A percentile compares a stretch with the other conserved stretches of the same genome.
Evolutionary conservation across 1,140 invertebrate species (phyloP).

Genomic region (Habropoda laboriosa): DNA sequence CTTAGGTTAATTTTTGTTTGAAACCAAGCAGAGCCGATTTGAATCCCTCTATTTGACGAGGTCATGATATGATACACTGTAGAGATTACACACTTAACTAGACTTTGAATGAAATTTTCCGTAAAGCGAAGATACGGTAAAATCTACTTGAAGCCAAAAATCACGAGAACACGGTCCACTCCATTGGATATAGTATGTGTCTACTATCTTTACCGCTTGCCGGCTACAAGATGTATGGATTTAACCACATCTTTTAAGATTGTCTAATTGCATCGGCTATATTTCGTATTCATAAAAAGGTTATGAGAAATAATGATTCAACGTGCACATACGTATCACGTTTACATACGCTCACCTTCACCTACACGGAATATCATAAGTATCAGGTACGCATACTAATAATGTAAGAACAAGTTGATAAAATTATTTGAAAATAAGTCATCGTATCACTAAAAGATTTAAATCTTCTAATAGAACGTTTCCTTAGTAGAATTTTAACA

Average conservation of each 20-base stretch:
- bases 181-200: conserved; percentile 52
- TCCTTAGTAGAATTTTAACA: neutral
- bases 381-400: conserved; percentile 44
- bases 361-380: conserved; percentile 37
- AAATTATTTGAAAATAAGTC: conserved; percentile 26
- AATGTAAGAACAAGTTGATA: neutral
- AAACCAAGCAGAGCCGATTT: conserved; percentile 97
- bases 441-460: conserved; percentile 18
- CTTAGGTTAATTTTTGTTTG: conserved; percentile 97
- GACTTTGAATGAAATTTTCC: conserved; percentile 20
- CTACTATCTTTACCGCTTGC: conserved; percentile 50
- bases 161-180: conserved; percentile 50
- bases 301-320: conserved; percentile 79
- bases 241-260: conserved; percentile 57
- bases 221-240: conserved; percentile 44
- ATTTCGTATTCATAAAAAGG: conserved; percentile 67
- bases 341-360: conserved; percentile 46
- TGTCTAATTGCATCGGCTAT: conserved; percentile 40
- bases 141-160: conserved; percentile 47
- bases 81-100: conserved; percentile 46
- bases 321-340: conserved; percentile 46
- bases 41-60: conserved; percentile 92
- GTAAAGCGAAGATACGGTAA: conserved; percentile 13
- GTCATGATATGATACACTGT: conserved; percentile 84
- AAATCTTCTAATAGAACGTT: neutral